Base-by-base conservation (phyloP, 2,113 vertebrate species). In the Rhinopithecus roxellana region DNA sequence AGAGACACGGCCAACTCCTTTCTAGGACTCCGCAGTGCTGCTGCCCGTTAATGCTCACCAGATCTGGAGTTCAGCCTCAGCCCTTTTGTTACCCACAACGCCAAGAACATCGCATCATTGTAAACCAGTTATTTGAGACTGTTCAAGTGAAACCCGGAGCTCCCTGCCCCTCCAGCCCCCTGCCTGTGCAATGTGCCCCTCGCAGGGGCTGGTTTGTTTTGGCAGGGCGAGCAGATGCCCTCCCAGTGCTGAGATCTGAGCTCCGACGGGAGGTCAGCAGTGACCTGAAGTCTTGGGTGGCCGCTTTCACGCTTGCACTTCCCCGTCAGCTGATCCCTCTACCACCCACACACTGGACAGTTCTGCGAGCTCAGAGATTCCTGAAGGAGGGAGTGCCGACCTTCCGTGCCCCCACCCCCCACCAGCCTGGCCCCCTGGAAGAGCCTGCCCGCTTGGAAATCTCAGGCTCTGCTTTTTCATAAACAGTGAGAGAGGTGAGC, bases 241-340 rank as follows among this genome's bases (percentile, higher is more conserved):
- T 98, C 98, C 97, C 97, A 87, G 95, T 74, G 79, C 16, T 0
- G 97, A 98, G 99, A 99, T 98, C 97, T 98, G 80, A 96, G 97
- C 94, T 67, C 94, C 32, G 2, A 72, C 40, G 27, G 98, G 98
- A 98, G 97, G 99, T 98, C 98, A 98, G 98, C 93, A 89, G 98
- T 98, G 99, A 99, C 98, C 98, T 25, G 78, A 97, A 99, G 98
- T 97, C 98, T 98, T 99, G 99, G 99, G 99, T 99, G 99, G 99
- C 98, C 99, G 97, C 97, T 98, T 99, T 99, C 98, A 98, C 98
- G 97, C 98, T 96, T 98, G 95, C 98, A 97, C 98, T 99, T 99
- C 99, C 99, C 98, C 8, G 98, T 99, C 99, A 99, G 98, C 97
- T 52, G 98, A 99, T 98, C 98, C 97, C 97, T 96, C 98, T 98